Conservation (phyloP, 2,113 vertebrate genomes). For the Apodemus speciosus region DNA sequence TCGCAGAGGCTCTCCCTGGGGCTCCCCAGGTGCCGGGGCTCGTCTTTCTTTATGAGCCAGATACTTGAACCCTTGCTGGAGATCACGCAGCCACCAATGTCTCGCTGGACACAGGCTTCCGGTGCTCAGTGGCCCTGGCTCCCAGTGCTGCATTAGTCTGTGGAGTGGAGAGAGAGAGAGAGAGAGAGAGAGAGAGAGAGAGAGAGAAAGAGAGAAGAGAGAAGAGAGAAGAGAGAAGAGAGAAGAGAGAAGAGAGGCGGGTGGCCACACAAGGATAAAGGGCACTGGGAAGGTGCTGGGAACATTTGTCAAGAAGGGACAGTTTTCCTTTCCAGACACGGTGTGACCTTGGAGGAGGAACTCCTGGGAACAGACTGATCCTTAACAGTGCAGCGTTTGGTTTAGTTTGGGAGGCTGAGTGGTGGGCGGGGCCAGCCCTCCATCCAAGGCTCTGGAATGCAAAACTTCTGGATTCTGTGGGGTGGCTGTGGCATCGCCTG, state of each 20-base stretch:
- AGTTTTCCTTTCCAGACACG: not conserved
- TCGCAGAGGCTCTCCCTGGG: not conserved
- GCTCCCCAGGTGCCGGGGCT: not conserved
- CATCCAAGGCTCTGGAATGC: not conserved
- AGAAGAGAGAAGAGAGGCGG: no score
- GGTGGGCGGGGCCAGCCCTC: not conserved
- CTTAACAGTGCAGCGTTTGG: rapidly evolving
- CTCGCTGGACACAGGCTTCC: not conserved
- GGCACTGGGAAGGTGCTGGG: rapidly evolving
- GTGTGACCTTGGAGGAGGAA: not conserved
- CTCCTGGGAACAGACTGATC: rapidly evolving
- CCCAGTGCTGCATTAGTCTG: rapidly evolving
- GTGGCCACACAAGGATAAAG: not conserved
- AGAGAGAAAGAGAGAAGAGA: no score
- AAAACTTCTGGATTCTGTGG: not conserved
- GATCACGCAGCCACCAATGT: rapidly evolving
- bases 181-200: no score
- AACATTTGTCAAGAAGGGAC: rapidly evolving
- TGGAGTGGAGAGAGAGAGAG: not conserved
- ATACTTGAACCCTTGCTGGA: not conserved
- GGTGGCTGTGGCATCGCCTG: rapidly evolving
- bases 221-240: no score
- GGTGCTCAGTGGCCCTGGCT: not conserved
- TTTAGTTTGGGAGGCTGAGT: not conserved
- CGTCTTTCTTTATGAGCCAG: not conserved